Evolutionary conservation across 2,797 vertebrate species (phyloP), one percentile per base, ranked within the genome.

Genomic region (Gymnodraco acuticeps): DNA sequence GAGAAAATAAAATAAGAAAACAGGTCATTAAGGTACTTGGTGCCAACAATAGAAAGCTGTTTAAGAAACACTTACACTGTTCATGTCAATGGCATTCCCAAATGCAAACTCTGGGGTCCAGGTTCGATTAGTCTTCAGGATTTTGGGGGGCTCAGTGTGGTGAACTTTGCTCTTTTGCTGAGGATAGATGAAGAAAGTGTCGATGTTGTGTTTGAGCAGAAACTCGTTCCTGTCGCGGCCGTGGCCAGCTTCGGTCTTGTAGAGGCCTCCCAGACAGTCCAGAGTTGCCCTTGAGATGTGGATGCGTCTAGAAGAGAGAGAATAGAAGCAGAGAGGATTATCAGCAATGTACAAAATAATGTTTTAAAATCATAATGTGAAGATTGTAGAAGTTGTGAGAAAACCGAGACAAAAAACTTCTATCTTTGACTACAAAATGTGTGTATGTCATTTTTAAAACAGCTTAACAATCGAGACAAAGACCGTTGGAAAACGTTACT

Each of bases 151-250:
- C 81, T 88, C 89, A 60, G 0, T 82, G 83, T 89, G 91, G 88
- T 63, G 91, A 71, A 65, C 82, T 75, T 89, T 92, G 81, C 0
- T 91, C 68, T 47, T 94, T 17, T 96, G 94, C 0, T 95, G 95
- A 55, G 96, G 96, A 87, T 97, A 97, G 88, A 99, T 98, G 82
- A 99, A 94, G 81, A 97, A 99, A 8, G 98, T 98, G 90, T 99
- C 98, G 20, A 99, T 99, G 75, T 98, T 97, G 82, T 99, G 96
- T 81, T 96, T 98, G 68, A 94, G 94, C 75, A 99, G 88, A 88
- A 99, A 99, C 79, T 99, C 98, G 10, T 96, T 99, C 63, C 98
- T 95, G 58, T 99, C 97, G 47, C 95, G 95, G 1, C 98, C 98
- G 0, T 95, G 95, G 1, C 98, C 98, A 7, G 97, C 97, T 84